Conservation (phyloP, 2,113 vertebrate genomes). For the Pseudorectes ferrugineus region DNA sequence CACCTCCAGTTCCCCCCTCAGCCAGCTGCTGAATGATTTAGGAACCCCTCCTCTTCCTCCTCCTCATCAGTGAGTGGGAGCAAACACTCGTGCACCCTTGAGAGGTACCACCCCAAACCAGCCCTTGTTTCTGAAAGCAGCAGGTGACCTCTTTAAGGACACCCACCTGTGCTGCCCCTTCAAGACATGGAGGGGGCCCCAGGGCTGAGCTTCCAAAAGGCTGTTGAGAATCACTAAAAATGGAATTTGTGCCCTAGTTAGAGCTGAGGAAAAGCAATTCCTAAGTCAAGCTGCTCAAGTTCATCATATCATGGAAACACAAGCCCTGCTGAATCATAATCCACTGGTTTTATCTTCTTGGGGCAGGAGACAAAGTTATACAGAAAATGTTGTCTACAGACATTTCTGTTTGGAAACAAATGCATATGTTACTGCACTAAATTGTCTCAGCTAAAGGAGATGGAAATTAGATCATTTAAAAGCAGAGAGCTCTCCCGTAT, state of each 20-base stretch:
- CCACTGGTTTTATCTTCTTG: not conserved
- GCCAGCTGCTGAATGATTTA: not conserved
- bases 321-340: not conserved
- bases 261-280: not conserved
- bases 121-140: not conserved
- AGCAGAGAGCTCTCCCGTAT: not conserved
- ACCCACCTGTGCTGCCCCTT: not conserved
- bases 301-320: not conserved
- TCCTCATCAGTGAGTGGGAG: not conserved
- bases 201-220: not conserved
- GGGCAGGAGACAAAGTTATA: not conserved
- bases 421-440: not conserved
- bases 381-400: not conserved
- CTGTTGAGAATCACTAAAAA: not conserved
- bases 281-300: not conserved
- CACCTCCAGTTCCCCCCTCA: not conserved
- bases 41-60: not conserved
- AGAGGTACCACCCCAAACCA: not conserved
- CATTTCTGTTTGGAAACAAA: constrained; percentile 20
- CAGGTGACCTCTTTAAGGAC: not conserved
- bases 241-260: not conserved
- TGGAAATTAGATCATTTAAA: constrained; percentile 56
- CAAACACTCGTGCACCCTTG: not conserved
- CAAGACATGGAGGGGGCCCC: rapidly evolving
- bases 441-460: constrained; percentile 36